Evolutionary conservation across 2,888 invertebrate genomes (phyloP).

Genomic region (Girardia tigrina): DNA sequence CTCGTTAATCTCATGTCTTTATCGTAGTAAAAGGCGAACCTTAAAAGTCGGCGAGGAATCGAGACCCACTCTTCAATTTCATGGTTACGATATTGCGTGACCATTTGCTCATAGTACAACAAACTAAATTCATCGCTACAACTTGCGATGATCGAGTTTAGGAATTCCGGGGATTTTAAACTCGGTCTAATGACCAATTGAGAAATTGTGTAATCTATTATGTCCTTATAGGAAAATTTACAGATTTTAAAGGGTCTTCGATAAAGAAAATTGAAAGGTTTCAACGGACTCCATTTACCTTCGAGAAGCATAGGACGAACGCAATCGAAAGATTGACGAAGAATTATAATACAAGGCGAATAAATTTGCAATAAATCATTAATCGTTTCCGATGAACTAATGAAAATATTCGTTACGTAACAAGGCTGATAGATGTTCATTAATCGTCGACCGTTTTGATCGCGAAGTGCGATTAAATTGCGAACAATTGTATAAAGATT

Average conservation of each 20-base stretch:
- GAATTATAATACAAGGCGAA: not conserved
- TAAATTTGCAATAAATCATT: slow-evolving; percentile 4
- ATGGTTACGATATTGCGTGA: not conserved
- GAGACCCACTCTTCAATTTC: slow-evolving; percentile 1
- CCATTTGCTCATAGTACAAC: not conserved
- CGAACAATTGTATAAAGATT: not conserved
- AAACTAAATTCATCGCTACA: not conserved
- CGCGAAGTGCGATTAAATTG: not conserved
- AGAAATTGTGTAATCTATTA: not conserved
- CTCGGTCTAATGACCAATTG: not conserved
- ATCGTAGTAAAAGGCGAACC: not conserved
- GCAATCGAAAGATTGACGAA: not conserved
- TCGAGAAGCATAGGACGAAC: not conserved
- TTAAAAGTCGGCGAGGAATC: not conserved
- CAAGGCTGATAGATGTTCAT: not conserved
- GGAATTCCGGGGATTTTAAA: not conserved
- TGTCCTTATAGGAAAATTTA: slow-evolving; percentile 11
- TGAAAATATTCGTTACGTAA: slow-evolving; percentile 5
- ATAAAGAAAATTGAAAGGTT: slow-evolving; percentile 8
- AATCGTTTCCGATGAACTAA: not conserved
- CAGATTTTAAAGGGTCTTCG: slow-evolving; percentile 8
- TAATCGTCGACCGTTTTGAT: not conserved
- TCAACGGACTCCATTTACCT: not conserved
- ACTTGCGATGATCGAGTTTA: not conserved
- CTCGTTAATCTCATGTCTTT: not conserved